Conservation (phyloP, 2,797 vertebrate genomes). For the Diplodus puntazzo region DNA sequence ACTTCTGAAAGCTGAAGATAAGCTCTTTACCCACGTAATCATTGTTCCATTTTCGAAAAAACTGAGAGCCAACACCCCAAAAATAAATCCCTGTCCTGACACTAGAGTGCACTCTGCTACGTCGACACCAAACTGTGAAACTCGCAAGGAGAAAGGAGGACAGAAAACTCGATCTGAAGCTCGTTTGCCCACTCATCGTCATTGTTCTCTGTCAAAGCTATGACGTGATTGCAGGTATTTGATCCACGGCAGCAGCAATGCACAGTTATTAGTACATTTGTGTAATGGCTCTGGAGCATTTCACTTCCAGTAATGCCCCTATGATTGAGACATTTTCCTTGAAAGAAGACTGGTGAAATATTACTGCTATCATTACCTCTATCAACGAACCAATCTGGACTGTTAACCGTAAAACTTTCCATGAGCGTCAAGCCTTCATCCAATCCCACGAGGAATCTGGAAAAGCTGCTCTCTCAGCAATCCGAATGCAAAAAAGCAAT, state of each 20-base stretch:
- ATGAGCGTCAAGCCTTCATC: slow-evolving; percentile 20
- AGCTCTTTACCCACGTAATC: background rate
- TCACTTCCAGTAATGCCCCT: slow-evolving; percentile 5
- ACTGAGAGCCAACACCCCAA: background rate
- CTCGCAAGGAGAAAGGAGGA: slow-evolving; percentile 7
- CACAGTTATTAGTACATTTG: background rate
- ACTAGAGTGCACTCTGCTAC: background rate
- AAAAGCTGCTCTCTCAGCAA: slow-evolving; percentile 19
- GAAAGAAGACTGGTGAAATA: slow-evolving; percentile 1
- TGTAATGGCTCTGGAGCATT: background rate
- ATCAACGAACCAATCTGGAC: slow-evolving; percentile 1
- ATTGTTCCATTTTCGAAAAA: background rate
- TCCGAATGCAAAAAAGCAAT: slow-evolving; percentile 17
- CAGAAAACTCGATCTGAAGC: slow-evolving; percentile 5
- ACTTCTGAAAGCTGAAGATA: background rate
- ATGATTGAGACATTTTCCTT: slow-evolving; percentile 6
- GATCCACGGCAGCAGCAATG: background rate
- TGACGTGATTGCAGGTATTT: background rate
- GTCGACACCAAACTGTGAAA: slow-evolving; percentile 30
- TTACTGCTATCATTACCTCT: slow-evolving; percentile 20
- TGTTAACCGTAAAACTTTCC: slow-evolving; percentile 18
- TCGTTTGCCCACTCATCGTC: background rate
- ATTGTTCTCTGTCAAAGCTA: background rate
- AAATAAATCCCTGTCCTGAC: background rate
- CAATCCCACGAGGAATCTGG: slow-evolving; percentile 3